Evolutionary conservation across 2,113 vertebrate genomes (phyloP).

Genomic region (Eptatretus burgeri): DNA sequence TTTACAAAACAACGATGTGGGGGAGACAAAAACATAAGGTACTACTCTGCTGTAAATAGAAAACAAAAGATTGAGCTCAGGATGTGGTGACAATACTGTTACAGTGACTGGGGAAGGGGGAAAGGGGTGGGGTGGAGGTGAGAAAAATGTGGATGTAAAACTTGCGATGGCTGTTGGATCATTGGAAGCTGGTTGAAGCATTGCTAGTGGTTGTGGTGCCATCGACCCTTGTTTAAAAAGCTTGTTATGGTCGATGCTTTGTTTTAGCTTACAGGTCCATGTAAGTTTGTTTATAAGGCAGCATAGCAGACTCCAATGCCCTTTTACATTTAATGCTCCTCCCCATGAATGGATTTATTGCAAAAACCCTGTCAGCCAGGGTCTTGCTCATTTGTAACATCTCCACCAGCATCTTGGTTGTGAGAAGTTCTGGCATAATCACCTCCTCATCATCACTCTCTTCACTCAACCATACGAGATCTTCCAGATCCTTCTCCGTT

Average conservation of each 20-base stretch:
- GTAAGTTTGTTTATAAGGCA: neutral
- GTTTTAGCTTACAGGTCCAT: neutral
- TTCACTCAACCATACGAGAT: neutral
- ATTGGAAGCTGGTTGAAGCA: too few species aligned
- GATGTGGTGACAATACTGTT: too few species aligned
- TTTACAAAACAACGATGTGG: too few species aligned
- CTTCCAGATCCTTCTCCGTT: neutral
- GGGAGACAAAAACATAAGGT: too few species aligned
- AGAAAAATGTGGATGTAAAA: too few species aligned
- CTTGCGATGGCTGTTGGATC: too few species aligned
- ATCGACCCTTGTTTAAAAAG: neutral
- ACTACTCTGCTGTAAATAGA: too few species aligned
- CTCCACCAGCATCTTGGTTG: neutral
- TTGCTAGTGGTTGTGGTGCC: neutral
- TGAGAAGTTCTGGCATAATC: neutral
- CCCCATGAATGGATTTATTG: constrained; percentile 1
- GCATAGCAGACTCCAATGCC: neutral
- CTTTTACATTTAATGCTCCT: neutral
- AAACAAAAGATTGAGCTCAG: too few species aligned
- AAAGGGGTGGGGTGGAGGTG: too few species aligned
- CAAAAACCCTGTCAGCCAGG: constrained; percentile 1
- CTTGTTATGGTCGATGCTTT: neutral
- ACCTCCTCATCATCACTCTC: neutral
- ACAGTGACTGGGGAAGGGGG: too few species aligned
- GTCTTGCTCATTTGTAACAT: neutral